Evolutionary conservation across 2,113 vertebrate species (phyloP), one percentile per base, ranked within the genome.

Genomic region (Bos indicus): DNA sequence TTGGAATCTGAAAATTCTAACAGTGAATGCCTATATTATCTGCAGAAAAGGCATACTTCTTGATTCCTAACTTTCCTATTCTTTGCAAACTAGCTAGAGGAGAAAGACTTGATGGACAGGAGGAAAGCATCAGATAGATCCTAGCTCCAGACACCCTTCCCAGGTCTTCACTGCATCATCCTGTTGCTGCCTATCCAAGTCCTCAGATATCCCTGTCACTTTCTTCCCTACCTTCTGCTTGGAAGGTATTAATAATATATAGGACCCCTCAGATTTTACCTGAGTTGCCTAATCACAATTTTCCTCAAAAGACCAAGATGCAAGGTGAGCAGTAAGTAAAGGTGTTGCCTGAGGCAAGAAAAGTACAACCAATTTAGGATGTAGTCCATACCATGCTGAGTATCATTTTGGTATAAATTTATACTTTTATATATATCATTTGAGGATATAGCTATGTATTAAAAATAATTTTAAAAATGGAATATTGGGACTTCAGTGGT

Each of bases 341-440:
- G 8, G 7, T 78, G 14, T 67, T 60, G 43, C 54, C 48, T 25
- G 43, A 91, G 64, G 91, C 77, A 78, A 94, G 43, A 80, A 86
- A 90, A 51, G 12, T 60, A 51, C 33, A 84, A 46, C 81, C 36
- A 36, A 1, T 46, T 81, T 60, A 87, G 54, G 60, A 91, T 89
- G 60, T 48, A 28, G 36, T 71, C 28, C 33, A 33, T 59, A 71
- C 51, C 36, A 30, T 7, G 2, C 10, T 15, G 14, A 85, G 12
- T 77, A 43, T 77, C 71, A 77, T 77, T 77, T 64, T 82, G 40
- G 30, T 77, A 86, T 83, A n/a, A 21, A n/a, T 60, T 88, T 94
- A 80, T 43, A 46, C n/a, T 64, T 90, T 74, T 74, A 48, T 92
- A 1, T 81, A 7, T 54, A 74, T 84, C 30, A 33, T 95, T 94